Conservation (phyloP, 1,140 invertebrate species). For the Orchesella cincta region DNA sequence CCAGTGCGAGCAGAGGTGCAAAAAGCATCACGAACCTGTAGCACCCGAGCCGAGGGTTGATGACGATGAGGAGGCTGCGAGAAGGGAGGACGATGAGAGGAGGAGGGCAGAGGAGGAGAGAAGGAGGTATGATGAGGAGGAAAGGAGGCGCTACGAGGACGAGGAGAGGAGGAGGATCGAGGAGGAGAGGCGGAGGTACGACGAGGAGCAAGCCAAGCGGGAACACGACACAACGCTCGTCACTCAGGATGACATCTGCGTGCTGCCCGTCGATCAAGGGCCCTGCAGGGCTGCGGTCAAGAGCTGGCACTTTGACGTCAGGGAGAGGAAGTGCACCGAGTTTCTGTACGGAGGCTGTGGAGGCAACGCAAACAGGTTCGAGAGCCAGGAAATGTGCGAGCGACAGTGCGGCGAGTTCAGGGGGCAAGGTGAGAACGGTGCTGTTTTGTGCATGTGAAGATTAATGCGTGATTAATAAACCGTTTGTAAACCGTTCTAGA, state of each 20-base stretch:
- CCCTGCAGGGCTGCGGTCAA: constrained; percentile 68
- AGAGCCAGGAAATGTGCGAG: constrained; percentile 77
- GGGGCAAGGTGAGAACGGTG: constrained; percentile 67
- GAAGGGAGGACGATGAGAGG: constrained; percentile 8
- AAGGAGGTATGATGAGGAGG: constrained; percentile 42
- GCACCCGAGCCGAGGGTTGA: neutral
- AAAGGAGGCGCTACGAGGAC: neutral
- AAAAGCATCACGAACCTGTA: constrained; percentile 21
- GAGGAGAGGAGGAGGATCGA: constrained; percentile 21
- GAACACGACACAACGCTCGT: constrained; percentile 41
- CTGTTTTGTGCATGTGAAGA: no score
- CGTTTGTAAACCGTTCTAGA: no score
- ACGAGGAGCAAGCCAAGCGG: neutral
- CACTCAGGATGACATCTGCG: constrained; percentile 60
- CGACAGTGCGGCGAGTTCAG: constrained; percentile 73
- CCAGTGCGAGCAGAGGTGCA: constrained; percentile 46
- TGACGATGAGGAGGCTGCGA: neutral
- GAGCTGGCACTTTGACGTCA: constrained; percentile 74
- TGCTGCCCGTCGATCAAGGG: constrained; percentile 66
- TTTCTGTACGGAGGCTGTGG: constrained; percentile 81
- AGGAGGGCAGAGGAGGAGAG: neutral
- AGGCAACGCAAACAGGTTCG: constrained; percentile 80
- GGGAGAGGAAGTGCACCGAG: constrained; percentile 62
- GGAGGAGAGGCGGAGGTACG: neutral
- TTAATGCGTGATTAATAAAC: no score